Percentiles rank a stretch among this genome's conserved stretches.
These are phyloP conservation scores for Promerops cafer DNA, from an alignment of 2,113 vertebrate genomes.

Conservation along the genomic window DNA sequence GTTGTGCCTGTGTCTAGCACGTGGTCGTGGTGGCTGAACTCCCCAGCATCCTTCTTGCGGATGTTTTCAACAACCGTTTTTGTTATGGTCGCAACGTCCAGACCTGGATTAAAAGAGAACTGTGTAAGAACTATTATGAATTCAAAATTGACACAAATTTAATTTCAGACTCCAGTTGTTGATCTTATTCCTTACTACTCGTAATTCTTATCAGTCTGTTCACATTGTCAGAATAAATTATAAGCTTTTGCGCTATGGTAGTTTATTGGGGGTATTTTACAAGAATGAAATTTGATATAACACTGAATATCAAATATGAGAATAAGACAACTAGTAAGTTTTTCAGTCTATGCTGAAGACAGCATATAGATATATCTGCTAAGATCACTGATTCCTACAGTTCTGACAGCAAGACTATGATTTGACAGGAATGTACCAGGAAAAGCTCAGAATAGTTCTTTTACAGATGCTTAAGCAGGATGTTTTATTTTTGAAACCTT, in stretches of 20 bases:
- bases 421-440: background rate
- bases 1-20: constrained; percentile 77
- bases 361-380: background rate
- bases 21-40: constrained; percentile 82
- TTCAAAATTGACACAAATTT: background rate
- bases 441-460: background rate
- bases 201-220: background rate
- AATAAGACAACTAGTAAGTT: background rate
- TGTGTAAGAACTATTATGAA: background rate
- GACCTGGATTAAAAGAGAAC: constrained; percentile 61
- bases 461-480: background rate
- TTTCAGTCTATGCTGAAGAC: background rate
- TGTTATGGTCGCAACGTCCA: constrained; percentile 84
- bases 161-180: background rate
- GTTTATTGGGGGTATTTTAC: background rate
- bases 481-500: background rate
- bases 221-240: background rate
- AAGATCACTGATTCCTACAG: background rate
- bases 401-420: background rate
- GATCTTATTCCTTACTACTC: background rate
- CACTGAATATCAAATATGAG: background rate
- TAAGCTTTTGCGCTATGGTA: background rate
- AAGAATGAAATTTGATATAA: background rate
- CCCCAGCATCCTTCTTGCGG: constrained; percentile 78
- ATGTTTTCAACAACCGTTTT: constrained; percentile 90